Evolutionary conservation across 1,140 invertebrate genomes (phyloP).

Genomic region (Hirudo medicinalis): DNA sequence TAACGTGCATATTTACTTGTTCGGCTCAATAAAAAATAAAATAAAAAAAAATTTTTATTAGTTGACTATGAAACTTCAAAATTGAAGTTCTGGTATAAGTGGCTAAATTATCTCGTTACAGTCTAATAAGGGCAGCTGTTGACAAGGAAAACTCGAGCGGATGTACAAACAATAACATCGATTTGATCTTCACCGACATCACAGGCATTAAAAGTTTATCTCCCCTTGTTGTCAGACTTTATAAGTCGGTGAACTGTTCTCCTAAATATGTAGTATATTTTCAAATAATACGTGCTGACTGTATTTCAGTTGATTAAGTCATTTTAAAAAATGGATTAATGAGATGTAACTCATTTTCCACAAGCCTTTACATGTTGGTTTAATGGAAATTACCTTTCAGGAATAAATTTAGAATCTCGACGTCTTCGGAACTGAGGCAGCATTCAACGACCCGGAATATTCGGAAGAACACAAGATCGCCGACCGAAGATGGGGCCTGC

Average conservation of each 20-base stretch:
- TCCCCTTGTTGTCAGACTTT: not conserved
- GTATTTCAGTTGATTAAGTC: no score
- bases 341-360: no score
- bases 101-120: not conserved
- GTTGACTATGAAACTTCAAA: no score
- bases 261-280: no score
- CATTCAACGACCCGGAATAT: conserved; percentile 16
- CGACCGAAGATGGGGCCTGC: not conserved
- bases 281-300: no score
- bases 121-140: not conserved
- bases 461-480: not conserved
- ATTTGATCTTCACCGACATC: conserved; percentile 16
- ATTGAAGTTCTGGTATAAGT: no score
- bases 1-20: no score
- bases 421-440: conserved; percentile 16
- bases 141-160: not conserved
- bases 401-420: conserved; percentile 11
- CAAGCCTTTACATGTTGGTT: no score
- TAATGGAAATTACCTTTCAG: not conserved
- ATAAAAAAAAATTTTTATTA: no score
- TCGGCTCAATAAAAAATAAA: no score
- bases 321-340: no score
- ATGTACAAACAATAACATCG: not conserved
- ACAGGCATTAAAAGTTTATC: conserved; percentile 6
- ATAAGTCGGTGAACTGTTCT: not conserved